Conservation (phyloP, 2,797 vertebrate genomes). For the Sebastes baramenuke region DNA sequence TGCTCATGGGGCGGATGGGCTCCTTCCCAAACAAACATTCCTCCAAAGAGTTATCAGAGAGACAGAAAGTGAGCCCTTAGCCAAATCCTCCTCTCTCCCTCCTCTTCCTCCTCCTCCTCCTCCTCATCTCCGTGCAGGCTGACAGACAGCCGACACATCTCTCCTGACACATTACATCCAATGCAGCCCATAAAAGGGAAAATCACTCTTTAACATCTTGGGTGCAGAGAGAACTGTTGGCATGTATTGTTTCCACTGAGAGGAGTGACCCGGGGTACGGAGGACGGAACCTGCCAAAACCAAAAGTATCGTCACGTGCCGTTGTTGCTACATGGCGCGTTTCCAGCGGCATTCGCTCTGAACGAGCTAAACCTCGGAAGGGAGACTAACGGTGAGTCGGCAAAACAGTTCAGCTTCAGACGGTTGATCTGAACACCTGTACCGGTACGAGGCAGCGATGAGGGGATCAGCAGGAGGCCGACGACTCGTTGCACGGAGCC, state of each 20-base stretch:
- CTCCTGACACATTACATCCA: constrained; percentile 28
- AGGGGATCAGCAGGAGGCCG: too few relatives aligned
- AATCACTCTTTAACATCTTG: background rate
- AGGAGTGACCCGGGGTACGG: background rate
- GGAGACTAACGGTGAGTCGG: too few relatives aligned
- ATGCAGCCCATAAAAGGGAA: background rate
- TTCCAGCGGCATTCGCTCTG: too few relatives aligned
- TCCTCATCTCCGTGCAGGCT: background rate
- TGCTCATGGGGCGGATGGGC: constrained; percentile 46
- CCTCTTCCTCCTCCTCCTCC: background rate
- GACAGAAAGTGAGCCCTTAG: constrained; percentile 45
- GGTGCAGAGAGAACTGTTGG: background rate
- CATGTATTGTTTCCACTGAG: background rate
- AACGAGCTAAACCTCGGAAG: too few relatives aligned
- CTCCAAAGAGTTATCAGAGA: constrained; percentile 41
- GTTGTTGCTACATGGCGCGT: too few relatives aligned
- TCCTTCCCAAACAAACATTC: constrained; percentile 70
- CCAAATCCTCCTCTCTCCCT: constrained; percentile 3
- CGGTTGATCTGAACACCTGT: too few relatives aligned
- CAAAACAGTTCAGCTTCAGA: too few relatives aligned
- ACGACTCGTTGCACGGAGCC: too few relatives aligned
- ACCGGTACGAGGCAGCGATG: too few relatives aligned
- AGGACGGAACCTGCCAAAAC: too few relatives aligned
- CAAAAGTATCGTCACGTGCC: too few relatives aligned
- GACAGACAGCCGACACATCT: constrained; percentile 18